These are phyloP conservation scores for Zaprionus lineosus DNA, from an alignment of 2,888 invertebrate species.

Conservation along the genomic window DNA sequence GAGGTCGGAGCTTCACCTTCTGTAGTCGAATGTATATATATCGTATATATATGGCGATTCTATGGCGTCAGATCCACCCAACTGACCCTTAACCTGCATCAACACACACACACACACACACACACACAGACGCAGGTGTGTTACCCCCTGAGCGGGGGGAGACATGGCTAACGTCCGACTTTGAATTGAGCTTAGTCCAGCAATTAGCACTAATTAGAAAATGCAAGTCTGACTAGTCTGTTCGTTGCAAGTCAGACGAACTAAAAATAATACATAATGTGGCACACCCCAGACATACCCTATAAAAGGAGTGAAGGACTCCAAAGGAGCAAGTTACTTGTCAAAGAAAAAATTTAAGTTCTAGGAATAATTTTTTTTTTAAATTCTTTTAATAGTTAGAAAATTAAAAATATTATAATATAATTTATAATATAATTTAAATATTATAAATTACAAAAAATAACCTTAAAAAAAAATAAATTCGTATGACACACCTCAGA, in stretches of 20 bases:
- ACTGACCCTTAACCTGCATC: background rate
- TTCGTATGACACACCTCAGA: no score
- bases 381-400: no score
- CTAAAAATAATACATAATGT: background rate
- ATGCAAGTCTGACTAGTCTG: background rate
- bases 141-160: background rate
- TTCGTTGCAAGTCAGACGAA: background rate
- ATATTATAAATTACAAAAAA: no score
- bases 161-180: slow-evolving; percentile 32
- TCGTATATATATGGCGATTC: no score
- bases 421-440: no score
- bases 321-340: no score
- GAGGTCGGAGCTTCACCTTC: no score
- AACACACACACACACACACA: slow-evolving; percentile 3
- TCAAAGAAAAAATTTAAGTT: no score
- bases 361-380: no score
- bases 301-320: background rate
- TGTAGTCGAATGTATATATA: no score
- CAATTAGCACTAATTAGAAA: slow-evolving; percentile 44
- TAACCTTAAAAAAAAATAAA: no score
- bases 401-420: no score
- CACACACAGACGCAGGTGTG: background rate
- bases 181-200: slow-evolving; percentile 15
- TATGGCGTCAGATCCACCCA: background rate
- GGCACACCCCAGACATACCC: background rate